These are phyloP conservation scores for Pseudoatta argentina DNA, from an alignment of 1,140 invertebrate genomes.

Conservation along the genomic window DNA sequence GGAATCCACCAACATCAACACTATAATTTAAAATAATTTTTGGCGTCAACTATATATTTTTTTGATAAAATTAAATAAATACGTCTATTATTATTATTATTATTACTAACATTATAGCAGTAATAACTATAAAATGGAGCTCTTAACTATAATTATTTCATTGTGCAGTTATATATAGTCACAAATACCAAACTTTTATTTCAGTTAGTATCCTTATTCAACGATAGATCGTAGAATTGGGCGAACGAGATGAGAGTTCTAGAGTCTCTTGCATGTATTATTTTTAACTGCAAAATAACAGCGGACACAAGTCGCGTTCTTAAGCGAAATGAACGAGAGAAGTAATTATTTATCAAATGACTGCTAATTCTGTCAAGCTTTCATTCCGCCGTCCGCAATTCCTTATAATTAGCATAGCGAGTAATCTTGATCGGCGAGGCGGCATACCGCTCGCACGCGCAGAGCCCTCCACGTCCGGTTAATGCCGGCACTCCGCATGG, in stretches of 20 bases:
- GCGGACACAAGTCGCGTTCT: neutral
- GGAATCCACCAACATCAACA: no score
- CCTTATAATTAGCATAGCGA: slow-evolving; percentile 56
- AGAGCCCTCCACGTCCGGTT: slow-evolving; percentile 59
- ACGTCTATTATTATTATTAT: no score
- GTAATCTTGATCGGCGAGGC: slow-evolving; percentile 57
- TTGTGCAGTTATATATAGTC: no score
- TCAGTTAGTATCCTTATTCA: neutral
- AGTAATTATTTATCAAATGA: slow-evolving; percentile 52
- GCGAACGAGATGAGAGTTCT: neutral
- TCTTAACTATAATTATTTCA: no score
- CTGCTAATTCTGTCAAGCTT: slow-evolving; percentile 54
- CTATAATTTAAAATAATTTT: no score
- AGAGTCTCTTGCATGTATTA: neutral
- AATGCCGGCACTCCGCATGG: slow-evolving; percentile 74
- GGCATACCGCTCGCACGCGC: slow-evolving; percentile 50
- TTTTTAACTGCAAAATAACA: slow-evolving; percentile 32
- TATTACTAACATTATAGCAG: no score
- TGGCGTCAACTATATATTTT: no score
- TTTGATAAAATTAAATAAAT: no score
- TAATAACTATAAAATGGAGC: no score
- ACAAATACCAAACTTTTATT: no score
- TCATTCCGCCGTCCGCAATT: slow-evolving; percentile 60
- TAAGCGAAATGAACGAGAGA: slow-evolving; percentile 17
- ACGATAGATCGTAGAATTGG: neutral